Evolutionary conservation across 2,113 vertebrate species (phyloP), one percentile per base, ranked within the genome.

Genomic region (Chionis minor): DNA sequence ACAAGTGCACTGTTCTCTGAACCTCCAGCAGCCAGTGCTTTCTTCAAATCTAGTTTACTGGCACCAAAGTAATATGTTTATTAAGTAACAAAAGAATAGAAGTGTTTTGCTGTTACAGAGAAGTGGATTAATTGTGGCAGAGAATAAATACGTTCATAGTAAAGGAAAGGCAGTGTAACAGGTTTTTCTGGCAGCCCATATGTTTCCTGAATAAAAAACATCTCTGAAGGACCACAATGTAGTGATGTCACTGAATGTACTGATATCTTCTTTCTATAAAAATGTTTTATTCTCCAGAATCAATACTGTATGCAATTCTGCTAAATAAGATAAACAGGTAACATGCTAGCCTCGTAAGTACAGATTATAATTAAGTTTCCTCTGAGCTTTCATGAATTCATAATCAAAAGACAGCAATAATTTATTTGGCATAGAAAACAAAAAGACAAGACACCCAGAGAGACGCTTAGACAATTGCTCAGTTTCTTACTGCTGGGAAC

Each of bases 321-420:
- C 23, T 88, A 81, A 88, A 92, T 89, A 80, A 81, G 58, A 81
- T 79, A 63, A 23, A 69, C 8, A 78, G 45, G 40, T 27, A 71
- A 81, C 35, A 56, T 11, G 3, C 28, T 83, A 92, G 52, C 33
- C 42, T 93, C 65, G 40, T 69, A 96, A 92, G 0, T 28, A 81
- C 28, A 67, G 40, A 88, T 81, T 84, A 54, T 78, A 92, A 91
- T 89, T 81, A 86, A 70, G 32, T 83, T 96, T 93, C 44, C 79
- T 91, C 52, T 61, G 55, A 95, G 69, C 40, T 94, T 90, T 84
- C 56, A 71, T 86, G 27, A 83, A 93, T 90, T 93, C 27, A 45
- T 88, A 90, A 90, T 95, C 69, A 93, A 79, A 96, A 81, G 63
- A 67, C 10, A 32, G 49, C 4, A 90, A 69, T 91, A 85, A 97